Evolutionary conservation across 1,140 invertebrate genomes (phyloP), one percentile per base, ranked within the genome.

Genomic region (Hycleus phaleratus): DNA sequence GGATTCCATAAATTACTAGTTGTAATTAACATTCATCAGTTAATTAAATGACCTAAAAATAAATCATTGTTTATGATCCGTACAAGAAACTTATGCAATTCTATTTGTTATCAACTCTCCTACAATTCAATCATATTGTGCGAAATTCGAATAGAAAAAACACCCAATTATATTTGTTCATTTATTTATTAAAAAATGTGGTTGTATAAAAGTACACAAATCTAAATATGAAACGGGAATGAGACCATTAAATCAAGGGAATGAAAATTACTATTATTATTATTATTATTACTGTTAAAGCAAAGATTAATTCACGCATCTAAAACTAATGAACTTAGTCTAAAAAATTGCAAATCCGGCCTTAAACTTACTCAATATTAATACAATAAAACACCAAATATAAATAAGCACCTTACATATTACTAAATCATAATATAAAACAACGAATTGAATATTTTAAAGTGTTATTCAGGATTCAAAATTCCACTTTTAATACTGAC

Each of bases 191-290:
- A 44, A 39, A 48, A 58, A 61, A 55, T 32, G 7, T 32, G 32
- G 7, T 32, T 59, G 63, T 65, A 65, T 65, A 65, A 65, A 65
- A 65, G 63, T 65, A 65, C 63, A 65, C 51, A 65, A 65, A 62
- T 59, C 48, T 64, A 64, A 49, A 61, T 61, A 32, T 51, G 50
- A 40, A 32, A 54, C 38, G 51, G 61, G 61, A 63, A 63, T 63
- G 61, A 63, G 42, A 54, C 53, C 49, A 49, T 40, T 48, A 62
- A 48, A 39, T 43, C 38, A 10, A 48, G 58, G 57, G 58, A 60
- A 60, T 60, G 58, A 56, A 56, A 56, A 38, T 49, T 50, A 49
- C 26, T 42, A 39, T 45, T 32, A 32, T 32, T 12, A 12, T 32
- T 12, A 12, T 12, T 12, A 12, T 18, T 18, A 18, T 18, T 18